A percentile compares a stretch with the other conserved stretches of the same genome.
These are phyloP conservation scores for Aporrectodea caliginosa DNA, from an alignment of 1,140 invertebrate species.

Conservation along the genomic window DNA sequence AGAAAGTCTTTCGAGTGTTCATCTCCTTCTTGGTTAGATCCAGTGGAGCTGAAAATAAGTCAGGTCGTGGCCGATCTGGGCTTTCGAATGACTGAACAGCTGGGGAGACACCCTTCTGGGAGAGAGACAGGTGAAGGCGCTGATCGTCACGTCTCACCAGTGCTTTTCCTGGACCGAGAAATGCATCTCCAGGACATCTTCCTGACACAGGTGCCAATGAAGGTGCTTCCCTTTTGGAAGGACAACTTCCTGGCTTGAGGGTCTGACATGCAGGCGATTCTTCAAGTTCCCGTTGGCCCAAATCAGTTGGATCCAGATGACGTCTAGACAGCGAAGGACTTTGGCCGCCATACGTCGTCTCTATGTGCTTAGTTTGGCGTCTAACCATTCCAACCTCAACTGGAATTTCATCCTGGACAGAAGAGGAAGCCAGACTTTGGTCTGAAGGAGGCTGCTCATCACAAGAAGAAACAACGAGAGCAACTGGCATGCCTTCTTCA, in stretches of 20 bases:
- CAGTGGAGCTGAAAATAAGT: background rate
- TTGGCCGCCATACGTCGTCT: background rate
- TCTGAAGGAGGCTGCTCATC: constrained; percentile 51
- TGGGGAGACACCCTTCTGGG: background rate
- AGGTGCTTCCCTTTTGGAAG: background rate
- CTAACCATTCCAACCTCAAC: background rate
- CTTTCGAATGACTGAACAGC: background rate
- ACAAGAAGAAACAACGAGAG: constrained; percentile 68
- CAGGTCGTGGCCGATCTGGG: background rate
- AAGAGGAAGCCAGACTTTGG: background rate
- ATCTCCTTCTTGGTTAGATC: background rate
- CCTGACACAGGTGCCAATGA: too few species aligned
- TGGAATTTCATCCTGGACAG: background rate
- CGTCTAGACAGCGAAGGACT: background rate
- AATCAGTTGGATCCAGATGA: background rate
- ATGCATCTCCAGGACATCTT: too few species aligned
- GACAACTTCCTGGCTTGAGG: too few species aligned
- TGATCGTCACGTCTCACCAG: background rate
- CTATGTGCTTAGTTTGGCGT: background rate
- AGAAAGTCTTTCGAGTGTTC: background rate
- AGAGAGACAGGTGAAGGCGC: background rate
- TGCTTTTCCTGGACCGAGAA: background rate
- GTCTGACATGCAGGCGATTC: background rate
- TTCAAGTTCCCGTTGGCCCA: background rate
- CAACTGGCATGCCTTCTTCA: constrained; percentile 70